These are phyloP conservation scores for Zoroaster sp. DNA, from an alignment of 53 echinoderm and acorn worm species.

Conservation along the genomic window DNA sequence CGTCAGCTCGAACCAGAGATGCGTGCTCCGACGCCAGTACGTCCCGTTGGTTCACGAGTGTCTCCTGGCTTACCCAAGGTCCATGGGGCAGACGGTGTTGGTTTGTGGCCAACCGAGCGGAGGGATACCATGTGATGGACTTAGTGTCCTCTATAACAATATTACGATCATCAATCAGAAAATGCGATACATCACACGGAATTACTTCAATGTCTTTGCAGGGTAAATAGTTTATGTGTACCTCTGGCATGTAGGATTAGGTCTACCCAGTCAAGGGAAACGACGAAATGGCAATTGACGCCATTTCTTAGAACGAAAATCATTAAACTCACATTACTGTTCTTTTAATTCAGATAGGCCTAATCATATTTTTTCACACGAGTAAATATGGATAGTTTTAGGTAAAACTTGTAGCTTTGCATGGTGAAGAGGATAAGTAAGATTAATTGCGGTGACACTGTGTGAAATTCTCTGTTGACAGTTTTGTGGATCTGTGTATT, in stretches of 20 bases:
- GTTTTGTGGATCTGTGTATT: too few species aligned
- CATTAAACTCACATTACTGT: too few species aligned
- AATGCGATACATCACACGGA: background rate
- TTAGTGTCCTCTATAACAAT: background rate
- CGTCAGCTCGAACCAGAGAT: background rate
- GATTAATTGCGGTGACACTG: too few species aligned
- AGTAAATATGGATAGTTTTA: too few species aligned
- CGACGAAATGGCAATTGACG: background rate
- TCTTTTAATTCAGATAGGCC: too few species aligned
- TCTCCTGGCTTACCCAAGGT: background rate
- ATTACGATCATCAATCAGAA: background rate
- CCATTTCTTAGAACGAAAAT: too few species aligned
- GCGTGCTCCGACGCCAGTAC: constrained; percentile 13
- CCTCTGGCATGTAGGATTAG: background rate
- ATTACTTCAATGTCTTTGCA: constrained; percentile 24
- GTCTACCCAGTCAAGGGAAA: background rate
- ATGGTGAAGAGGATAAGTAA: too few species aligned
- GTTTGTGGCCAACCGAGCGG: constrained; percentile 6
- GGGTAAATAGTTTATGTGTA: background rate
- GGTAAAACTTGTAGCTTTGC: too few species aligned
- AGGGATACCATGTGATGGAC: background rate
- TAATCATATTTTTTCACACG: too few species aligned
- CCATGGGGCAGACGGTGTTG: constrained; percentile 28
- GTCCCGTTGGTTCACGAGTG: constrained; percentile 10
- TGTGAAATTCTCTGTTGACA: too few species aligned